phyloP scores from a whole-genome alignment of 2,888 invertebrate species.

The Oscheius sp. region DNA sequence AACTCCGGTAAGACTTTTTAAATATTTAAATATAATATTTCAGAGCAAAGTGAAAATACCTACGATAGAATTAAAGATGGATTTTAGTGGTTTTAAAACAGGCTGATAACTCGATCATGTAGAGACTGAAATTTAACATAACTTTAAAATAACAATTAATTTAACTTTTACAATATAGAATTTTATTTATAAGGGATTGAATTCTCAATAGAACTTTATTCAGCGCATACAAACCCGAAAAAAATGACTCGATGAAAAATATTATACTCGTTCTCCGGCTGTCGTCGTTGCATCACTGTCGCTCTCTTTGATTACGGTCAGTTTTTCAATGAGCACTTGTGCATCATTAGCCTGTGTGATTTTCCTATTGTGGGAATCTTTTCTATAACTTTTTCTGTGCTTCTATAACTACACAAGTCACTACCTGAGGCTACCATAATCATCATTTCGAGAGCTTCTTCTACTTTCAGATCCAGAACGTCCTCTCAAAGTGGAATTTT shows the following conservation, averaged over 20 bases:
- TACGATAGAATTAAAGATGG: neutral
- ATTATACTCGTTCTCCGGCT: constrained; percentile 51
- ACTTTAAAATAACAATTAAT: neutral
- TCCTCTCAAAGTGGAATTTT: constrained; percentile 49
- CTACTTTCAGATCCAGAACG: constrained; percentile 26
- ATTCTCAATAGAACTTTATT: constrained; percentile 1
- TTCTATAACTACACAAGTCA: too few species aligned
- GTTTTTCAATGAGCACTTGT: constrained; percentile 44
- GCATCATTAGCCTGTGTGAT: constrained; percentile 33
- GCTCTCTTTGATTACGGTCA: constrained; percentile 56
- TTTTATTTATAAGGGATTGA: neutral
- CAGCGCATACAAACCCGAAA: neutral
- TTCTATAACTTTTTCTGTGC: constrained; percentile 30
- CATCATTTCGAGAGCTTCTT: constrained; percentile 30
- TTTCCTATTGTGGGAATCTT: constrained; percentile 35
- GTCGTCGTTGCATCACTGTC: constrained; percentile 52
- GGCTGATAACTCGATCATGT: neutral
- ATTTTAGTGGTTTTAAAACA: neutral
- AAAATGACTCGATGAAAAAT: neutral
- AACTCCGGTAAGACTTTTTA: too few species aligned
- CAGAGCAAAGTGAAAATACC: too few species aligned
- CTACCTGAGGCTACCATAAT: constrained; percentile 19
- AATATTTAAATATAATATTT: too few species aligned
- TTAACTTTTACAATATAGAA: neutral
- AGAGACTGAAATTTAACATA: neutral